These are phyloP conservation scores for Morelia viridis DNA, from an alignment of 2,797 vertebrate species.

Conservation along the genomic window DNA sequence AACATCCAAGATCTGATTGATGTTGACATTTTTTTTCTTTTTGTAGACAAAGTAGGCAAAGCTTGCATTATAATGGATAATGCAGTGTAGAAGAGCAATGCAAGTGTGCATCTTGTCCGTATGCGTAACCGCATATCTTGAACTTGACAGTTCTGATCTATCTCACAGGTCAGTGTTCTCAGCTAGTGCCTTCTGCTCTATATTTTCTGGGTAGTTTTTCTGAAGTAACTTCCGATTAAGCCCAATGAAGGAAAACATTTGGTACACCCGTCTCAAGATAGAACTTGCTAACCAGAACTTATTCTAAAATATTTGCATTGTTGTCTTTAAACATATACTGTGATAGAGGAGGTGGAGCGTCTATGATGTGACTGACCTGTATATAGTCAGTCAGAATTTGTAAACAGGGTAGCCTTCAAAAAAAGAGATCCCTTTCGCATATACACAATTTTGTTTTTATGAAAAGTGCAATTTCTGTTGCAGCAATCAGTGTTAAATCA, in stretches of 20 bases:
- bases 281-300: slow-evolving; percentile 54
- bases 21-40: background rate
- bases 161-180: fast-evolving
- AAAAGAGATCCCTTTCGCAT: slow-evolving; percentile 74
- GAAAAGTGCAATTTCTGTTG: slow-evolving; percentile 86
- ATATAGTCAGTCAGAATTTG: slow-evolving; percentile 67
- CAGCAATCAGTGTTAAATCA: slow-evolving; percentile 88
- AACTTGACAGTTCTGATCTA: slow-evolving; percentile 30
- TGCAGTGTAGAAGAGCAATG: slow-evolving; percentile 38
- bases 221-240: slow-evolving; percentile 26
- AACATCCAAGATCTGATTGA: slow-evolving; percentile 31
- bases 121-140: background rate
- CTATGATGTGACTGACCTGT: slow-evolving; percentile 73
- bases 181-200: background rate
- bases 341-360: slow-evolving; percentile 82
- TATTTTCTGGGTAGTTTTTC: slow-evolving; percentile 54
- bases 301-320: slow-evolving; percentile 56
- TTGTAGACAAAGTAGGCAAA: slow-evolving; percentile 25
- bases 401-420: slow-evolving; percentile 95
- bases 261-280: slow-evolving; percentile 66
- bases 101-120: slow-evolving; percentile 40
- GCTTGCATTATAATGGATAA: slow-evolving; percentile 51
- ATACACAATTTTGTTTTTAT: slow-evolving; percentile 80
- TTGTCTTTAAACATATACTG: slow-evolving; percentile 67
- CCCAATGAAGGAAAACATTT: slow-evolving; percentile 65